Evolutionary conservation across 2,888 invertebrate genomes (phyloP), one percentile per base, ranked within the genome.

Genomic region (Oxycera nigricornis): DNA sequence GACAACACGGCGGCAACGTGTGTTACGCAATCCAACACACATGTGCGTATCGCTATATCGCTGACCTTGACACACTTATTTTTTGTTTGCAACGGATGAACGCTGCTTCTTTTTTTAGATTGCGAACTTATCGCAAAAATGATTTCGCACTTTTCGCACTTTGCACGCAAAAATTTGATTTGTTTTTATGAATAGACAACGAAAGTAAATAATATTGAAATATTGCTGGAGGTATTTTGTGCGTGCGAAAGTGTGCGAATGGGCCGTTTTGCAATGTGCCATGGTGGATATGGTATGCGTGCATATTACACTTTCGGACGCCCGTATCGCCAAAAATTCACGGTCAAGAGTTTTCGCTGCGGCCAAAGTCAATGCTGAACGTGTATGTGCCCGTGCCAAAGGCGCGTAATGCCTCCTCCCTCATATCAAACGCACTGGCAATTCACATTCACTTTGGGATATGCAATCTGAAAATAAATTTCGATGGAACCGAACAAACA

Each of bases 41-140:
- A 62, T 62, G 62, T 67, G 67, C 67, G 67, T 67, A 24, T 9
- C 24, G 67, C 41, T 67, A 46, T 67, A 24, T 9, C 24, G 67
- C 41, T 67, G 67, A 67, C 67, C 67, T 67, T 67, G 67, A 67
- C 67, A 67, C 41, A 67, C 55, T 55, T 55, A 55, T 55, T 55
- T 55, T 55, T 55, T 55, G 55, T 22, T 50, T 50, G 50, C 50
- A 50, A 50, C 11, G 11, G 24, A 14, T 9, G 22, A 55, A 20
- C 20, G 24, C 55, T 22, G 55, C 22, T 11, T 41, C 67, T 67
- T 9, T 41, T 67, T 67, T 30, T 41, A 31, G 70, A 41, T 31
- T 31, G 24, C 52, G 24, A 2, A 11, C 50, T 70, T 70, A 70
- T 70, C 70, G 52, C 55, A 11, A 55, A 55, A 22, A 6, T 55